phyloP scores from a whole-genome alignment of 2,888 invertebrate species.

The Andrena minutula region DNA sequence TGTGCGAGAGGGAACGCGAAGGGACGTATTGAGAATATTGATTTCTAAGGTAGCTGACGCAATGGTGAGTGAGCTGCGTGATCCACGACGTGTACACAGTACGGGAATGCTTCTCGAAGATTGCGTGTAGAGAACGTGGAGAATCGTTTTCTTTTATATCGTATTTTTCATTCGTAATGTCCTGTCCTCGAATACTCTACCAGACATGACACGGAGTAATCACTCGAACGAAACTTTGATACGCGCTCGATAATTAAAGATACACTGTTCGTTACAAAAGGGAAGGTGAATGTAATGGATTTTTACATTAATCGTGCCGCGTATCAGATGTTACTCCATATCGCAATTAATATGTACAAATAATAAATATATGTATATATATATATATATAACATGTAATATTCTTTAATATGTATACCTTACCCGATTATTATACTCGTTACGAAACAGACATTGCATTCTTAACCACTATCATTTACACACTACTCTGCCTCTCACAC shows the following conservation, averaged over 20 bases:
- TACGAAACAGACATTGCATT: conserved; percentile 40
- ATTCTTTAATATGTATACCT: conserved; percentile 20
- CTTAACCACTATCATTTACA: conserved; percentile 29
- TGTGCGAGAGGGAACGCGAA: neutral
- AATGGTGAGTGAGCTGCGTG: conserved; percentile 34
- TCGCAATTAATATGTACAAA: conserved; percentile 78
- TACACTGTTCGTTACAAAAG: conserved; percentile 6
- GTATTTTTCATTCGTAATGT: conserved; percentile 71
- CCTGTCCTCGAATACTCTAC: conserved; percentile 63
- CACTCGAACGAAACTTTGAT: conserved; percentile 27
- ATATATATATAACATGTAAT: conserved; percentile 45
- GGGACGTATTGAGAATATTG: conserved; percentile 20
- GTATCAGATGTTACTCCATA: conserved; percentile 50
- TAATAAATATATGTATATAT: conserved; percentile 74
- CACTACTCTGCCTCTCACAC: conserved; percentile 14
- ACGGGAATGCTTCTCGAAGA: conserved; percentile 47
- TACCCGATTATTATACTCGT: conserved; percentile 40
- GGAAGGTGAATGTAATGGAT: conserved; percentile 16
- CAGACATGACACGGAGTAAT: conserved; percentile 49
- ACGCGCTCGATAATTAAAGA: conserved; percentile 10
- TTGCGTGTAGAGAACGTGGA: conserved; percentile 48
- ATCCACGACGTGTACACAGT: conserved; percentile 40
- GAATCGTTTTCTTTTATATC: conserved; percentile 65
- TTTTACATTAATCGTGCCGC: conserved; percentile 23
- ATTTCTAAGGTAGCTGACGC: conserved; percentile 43